Evolutionary conservation across 2,113 vertebrate genomes (phyloP).

Genomic region (Paralichthys olivaceus): DNA sequence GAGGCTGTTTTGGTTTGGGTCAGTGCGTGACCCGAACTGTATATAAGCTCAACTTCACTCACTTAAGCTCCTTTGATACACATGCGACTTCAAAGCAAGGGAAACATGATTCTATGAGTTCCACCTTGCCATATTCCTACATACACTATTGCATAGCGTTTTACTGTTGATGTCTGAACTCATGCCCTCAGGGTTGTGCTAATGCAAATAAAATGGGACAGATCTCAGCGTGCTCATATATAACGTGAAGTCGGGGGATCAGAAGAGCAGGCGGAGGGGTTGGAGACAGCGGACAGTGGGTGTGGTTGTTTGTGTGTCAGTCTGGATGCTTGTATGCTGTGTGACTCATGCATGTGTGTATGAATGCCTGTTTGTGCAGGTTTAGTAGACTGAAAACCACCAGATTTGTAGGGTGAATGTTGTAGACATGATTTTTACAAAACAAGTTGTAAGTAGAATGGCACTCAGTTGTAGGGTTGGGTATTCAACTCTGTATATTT

Average conservation of each 20-base stretch:
- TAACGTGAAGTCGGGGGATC: constrained; percentile 20
- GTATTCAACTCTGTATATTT: too few relatives aligned
- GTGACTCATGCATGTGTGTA: background rate
- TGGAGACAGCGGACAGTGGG: background rate
- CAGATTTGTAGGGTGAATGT: background rate
- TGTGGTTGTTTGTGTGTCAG: constrained; percentile 7
- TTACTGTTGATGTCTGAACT: constrained; percentile 21
- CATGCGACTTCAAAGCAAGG: constrained; percentile 44
- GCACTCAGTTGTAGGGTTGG: too few relatives aligned
- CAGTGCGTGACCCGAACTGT: constrained; percentile 5
- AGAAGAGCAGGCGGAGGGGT: constrained; percentile 21
- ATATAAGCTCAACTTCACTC: constrained; percentile 29
- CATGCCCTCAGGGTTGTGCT: constrained; percentile 16
- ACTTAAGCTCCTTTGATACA: constrained; percentile 17
- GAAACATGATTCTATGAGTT: constrained; percentile 12
- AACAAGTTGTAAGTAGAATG: too few relatives aligned
- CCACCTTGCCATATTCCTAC: constrained; percentile 12
- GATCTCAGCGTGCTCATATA: constrained; percentile 43
- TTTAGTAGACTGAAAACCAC: background rate
- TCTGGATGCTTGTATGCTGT: constrained; percentile 10
- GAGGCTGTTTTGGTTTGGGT: constrained; percentile 14
- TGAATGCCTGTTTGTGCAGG: constrained; percentile 18
- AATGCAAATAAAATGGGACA: constrained; percentile 43
- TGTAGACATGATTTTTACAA: too few relatives aligned
- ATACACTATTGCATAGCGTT: constrained; percentile 21